These are phyloP conservation scores for Steatornis caripensis DNA, from an alignment of 2,113 vertebrate genomes.

Conservation along the genomic window DNA sequence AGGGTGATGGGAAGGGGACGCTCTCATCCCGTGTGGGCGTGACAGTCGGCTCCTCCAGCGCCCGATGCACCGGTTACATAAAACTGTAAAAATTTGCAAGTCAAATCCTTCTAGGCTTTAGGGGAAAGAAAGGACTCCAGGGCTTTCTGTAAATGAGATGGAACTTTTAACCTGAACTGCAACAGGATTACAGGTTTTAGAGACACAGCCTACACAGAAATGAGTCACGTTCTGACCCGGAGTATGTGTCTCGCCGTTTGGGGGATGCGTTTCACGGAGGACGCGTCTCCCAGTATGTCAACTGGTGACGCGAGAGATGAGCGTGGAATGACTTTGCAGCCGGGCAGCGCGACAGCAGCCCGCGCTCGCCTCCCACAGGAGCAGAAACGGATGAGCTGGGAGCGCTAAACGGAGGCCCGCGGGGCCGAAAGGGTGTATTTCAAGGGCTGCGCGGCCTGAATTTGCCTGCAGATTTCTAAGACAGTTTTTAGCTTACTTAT, in stretches of 20 bases:
- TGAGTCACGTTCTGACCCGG: neutral
- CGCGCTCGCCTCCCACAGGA: too few species aligned
- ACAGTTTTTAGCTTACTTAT: neutral
- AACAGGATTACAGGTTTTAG: neutral
- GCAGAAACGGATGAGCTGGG: neutral
- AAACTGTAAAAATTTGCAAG: fast-evolving
- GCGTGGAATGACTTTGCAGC: neutral
- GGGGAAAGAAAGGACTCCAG: neutral
- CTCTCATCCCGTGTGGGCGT: neutral
- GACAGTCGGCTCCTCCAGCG: neutral
- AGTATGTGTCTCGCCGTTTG: fast-evolving
- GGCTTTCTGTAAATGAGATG: neutral
- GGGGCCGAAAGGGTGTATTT: too few species aligned
- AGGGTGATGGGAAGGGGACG: neutral
- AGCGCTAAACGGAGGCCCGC: fast-evolving
- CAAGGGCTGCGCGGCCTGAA: too few species aligned
- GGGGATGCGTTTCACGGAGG: neutral
- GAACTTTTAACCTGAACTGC: neutral
- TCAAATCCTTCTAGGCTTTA: neutral
- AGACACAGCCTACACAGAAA: neutral
- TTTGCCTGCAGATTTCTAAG: neutral
- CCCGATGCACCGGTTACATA: neutral
- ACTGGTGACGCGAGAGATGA: neutral
- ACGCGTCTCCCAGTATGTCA: fast-evolving
- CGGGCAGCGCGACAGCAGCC: too few species aligned